Percentiles rank a stretch among this genome's conserved stretches.
Evolutionary conservation across 2,888 invertebrate genomes (phyloP).

Genomic region (Melangyna quadrimaculata): DNA sequence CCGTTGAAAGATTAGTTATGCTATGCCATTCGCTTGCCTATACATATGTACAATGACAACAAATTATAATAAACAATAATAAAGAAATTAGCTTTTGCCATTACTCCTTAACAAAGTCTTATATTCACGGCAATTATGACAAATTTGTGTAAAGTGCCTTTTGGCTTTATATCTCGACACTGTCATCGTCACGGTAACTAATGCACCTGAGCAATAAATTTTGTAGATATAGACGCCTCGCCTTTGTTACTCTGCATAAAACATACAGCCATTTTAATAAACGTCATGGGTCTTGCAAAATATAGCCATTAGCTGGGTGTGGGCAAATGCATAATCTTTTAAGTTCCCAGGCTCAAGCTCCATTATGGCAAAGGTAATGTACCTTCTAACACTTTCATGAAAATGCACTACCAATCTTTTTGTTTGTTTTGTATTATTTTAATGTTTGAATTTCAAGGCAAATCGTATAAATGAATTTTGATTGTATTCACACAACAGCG

Average conservation of each 20-base stretch:
- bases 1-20: not conserved
- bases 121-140: conserved; percentile 53
- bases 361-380: conserved; percentile 5
- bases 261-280: not conserved
- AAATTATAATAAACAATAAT: conserved; percentile 1
- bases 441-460: not conserved
- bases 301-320: conserved; percentile 35
- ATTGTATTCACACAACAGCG: not conserved
- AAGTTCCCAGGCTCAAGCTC: conserved; percentile 42
- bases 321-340: conserved; percentile 5
- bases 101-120: not conserved
- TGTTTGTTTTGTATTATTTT: not conserved
- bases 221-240: not conserved
- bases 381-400: conserved; percentile 41
- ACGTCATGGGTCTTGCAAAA: conserved; percentile 21
- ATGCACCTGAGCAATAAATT: not conserved
- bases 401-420: conserved; percentile 33
- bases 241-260: not conserved
- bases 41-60: not conserved
- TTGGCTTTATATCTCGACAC: conserved; percentile 12
- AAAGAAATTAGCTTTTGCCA: conserved; percentile 16
- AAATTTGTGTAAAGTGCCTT: conserved; percentile 35
- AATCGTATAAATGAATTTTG: not conserved
- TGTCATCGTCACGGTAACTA: conserved; percentile 25
- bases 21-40: not conserved